Evolutionary conservation across 2,888 invertebrate genomes (phyloP).

Genomic region (Drosophila tripunctata): DNA sequence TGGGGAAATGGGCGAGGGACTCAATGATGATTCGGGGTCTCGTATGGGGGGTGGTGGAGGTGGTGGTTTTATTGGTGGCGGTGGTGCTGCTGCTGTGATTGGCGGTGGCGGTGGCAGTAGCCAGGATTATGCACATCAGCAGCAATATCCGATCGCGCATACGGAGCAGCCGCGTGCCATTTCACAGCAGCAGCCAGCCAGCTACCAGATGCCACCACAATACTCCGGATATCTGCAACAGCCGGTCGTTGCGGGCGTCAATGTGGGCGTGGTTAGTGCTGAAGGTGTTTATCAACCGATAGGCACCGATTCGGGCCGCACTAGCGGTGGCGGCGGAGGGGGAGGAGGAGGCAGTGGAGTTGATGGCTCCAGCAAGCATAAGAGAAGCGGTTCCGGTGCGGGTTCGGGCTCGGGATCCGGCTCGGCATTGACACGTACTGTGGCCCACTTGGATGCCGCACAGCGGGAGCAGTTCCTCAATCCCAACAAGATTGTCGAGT

Average conservation of each 20-base stretch:
- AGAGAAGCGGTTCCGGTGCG: slow-evolving; percentile 46
- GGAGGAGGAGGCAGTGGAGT: slow-evolving; percentile 18
- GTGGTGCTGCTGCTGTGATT: slow-evolving; percentile 61
- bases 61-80: slow-evolving; percentile 38
- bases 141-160: slow-evolving; percentile 81
- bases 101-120: slow-evolving; percentile 75
- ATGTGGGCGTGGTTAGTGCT: slow-evolving; percentile 82
- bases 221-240: slow-evolving; percentile 82
- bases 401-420: slow-evolving; percentile 52
- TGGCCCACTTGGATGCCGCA: slow-evolving; percentile 83
- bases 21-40: slow-evolving; percentile 82
- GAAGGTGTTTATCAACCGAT: slow-evolving; percentile 80
- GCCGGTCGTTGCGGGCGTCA: slow-evolving; percentile 82
- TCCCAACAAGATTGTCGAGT: slow-evolving; percentile 84
- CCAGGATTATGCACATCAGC: slow-evolving; percentile 82
- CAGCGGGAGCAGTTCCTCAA: slow-evolving; percentile 84
- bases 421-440: slow-evolving; percentile 82
- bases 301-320: slow-evolving; percentile 67
- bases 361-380: slow-evolving; percentile 54
- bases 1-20: slow-evolving; percentile 83
- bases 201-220: slow-evolving; percentile 79
- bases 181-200: slow-evolving; percentile 71
- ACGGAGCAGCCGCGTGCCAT: slow-evolving; percentile 77
- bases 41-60: slow-evolving; percentile 80
- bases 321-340: slow-evolving; percentile 43